These are phyloP conservation scores for Melanitta fusca DNA, from an alignment of 2,797 vertebrate genomes.

Conservation along the genomic window DNA sequence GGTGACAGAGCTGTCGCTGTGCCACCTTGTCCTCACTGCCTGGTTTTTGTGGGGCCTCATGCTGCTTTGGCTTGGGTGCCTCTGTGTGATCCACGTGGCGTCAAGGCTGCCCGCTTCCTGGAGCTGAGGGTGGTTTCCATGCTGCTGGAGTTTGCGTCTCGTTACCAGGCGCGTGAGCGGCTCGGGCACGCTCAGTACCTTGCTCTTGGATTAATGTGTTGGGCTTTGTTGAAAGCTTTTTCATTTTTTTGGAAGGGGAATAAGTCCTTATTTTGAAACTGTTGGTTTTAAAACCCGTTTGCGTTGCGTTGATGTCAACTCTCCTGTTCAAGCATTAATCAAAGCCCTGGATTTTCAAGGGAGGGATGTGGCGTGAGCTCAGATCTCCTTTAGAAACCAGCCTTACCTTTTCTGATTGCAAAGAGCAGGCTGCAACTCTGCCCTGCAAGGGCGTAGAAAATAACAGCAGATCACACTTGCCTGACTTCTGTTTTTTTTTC, in stretches of 20 bases:
- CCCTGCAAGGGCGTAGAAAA: not conserved
- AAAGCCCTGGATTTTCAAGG: not conserved
- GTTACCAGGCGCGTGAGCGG: not conserved
- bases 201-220: not conserved
- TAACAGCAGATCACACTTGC: not conserved
- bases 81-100: not conserved
- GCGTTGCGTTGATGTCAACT: not conserved
- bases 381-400: not conserved
- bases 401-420: not conserved
- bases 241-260: not conserved
- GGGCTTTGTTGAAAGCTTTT: not conserved
- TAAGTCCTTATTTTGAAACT: not conserved
- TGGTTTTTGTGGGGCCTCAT: fast-evolving
- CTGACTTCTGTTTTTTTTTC: not conserved
- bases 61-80: not conserved
- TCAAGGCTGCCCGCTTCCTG: not conserved
- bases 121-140: not conserved
- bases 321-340: not conserved
- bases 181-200: not conserved
- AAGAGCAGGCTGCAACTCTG: not conserved
- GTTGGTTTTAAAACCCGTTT: not conserved
- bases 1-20: not conserved
- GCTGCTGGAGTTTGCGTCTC: not conserved
- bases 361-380: not conserved
- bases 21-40: not conserved